A percentile compares a stretch with the other conserved stretches of the same genome.
phyloP scores from a whole-genome alignment of 2,888 invertebrate species.

The Cantharis flavilabris region DNA sequence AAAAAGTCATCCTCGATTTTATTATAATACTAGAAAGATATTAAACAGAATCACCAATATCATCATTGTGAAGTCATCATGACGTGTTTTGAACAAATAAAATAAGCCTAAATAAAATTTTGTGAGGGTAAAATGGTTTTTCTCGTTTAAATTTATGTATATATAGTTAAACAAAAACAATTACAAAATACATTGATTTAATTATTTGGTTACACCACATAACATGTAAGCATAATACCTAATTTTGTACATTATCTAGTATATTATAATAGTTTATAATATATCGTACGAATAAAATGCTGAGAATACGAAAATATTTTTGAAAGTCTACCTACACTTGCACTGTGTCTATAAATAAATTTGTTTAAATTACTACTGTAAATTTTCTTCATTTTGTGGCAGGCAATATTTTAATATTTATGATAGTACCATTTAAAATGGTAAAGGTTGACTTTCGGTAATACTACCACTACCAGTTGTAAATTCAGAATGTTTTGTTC shows the following conservation, averaged over 20 bases:
- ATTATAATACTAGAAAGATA: slow-evolving; percentile 15
- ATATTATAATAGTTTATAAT: not conserved
- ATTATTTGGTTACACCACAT: too few species aligned
- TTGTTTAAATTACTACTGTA: not conserved
- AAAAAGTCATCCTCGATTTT: not conserved
- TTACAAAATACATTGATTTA: not conserved
- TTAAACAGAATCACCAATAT: slow-evolving; percentile 37
- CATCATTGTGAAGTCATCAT: slow-evolving; percentile 17
- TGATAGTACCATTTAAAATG: not conserved
- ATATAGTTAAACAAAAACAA: too few species aligned
- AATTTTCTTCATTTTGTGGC: not conserved
- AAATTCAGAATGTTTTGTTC: not conserved
- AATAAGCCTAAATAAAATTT: slow-evolving; percentile 13
- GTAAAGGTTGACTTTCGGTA: not conserved
- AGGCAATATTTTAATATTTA: not conserved
- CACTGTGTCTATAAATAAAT: not conserved
- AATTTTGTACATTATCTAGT: not conserved
- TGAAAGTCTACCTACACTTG: not conserved
- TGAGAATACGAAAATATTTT: not conserved
- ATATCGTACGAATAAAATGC: not conserved
- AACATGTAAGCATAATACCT: not conserved
- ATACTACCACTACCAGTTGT: not conserved
- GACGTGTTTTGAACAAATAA: slow-evolving; percentile 13
- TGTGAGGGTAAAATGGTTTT: not conserved
- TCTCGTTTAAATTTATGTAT: too few species aligned